These are phyloP conservation scores for Sebastes jordani DNA, from an alignment of 2,797 vertebrate species.

Conservation along the genomic window DNA sequence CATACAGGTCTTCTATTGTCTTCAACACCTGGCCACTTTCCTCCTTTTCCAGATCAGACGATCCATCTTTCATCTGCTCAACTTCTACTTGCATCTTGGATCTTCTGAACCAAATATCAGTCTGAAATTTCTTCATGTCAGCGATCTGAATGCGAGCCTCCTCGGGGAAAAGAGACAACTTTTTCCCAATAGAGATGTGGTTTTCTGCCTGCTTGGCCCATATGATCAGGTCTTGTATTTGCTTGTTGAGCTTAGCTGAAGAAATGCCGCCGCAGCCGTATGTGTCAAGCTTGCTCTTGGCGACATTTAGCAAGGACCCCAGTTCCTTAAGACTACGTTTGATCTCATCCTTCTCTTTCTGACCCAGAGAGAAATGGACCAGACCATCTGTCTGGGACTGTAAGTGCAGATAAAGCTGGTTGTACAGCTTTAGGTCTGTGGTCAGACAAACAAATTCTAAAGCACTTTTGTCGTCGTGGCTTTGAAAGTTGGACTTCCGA, in stretches of 20 bases:
- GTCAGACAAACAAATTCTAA: constrained; percentile 64
- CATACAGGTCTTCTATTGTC: constrained; percentile 82
- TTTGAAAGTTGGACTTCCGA: constrained; percentile 37
- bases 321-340: constrained; percentile 78
- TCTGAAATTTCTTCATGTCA: constrained; percentile 80
- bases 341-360: constrained; percentile 83
- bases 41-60: constrained; percentile 52
- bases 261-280: constrained; percentile 22
- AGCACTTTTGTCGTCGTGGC: constrained; percentile 40
- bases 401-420: constrained; percentile 78
- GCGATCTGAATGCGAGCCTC: constrained; percentile 84
- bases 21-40: constrained; percentile 75
- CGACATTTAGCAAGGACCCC: constrained; percentile 73
- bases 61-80: constrained; percentile 69
- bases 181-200: constrained; percentile 67
- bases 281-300: constrained; percentile 63
- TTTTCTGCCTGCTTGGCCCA: constrained; percentile 85
- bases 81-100: constrained; percentile 73
- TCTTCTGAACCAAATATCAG: constrained; percentile 78
- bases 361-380: constrained; percentile 84
- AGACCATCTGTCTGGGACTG: constrained; percentile 81
- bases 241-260: constrained; percentile 71
- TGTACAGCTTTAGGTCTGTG: constrained; percentile 80
- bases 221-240: constrained; percentile 79
- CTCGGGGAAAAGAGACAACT: constrained; percentile 85